Base-by-base conservation (phyloP, 2,797 vertebrate species). In the Clarias platycephalus region DNA sequence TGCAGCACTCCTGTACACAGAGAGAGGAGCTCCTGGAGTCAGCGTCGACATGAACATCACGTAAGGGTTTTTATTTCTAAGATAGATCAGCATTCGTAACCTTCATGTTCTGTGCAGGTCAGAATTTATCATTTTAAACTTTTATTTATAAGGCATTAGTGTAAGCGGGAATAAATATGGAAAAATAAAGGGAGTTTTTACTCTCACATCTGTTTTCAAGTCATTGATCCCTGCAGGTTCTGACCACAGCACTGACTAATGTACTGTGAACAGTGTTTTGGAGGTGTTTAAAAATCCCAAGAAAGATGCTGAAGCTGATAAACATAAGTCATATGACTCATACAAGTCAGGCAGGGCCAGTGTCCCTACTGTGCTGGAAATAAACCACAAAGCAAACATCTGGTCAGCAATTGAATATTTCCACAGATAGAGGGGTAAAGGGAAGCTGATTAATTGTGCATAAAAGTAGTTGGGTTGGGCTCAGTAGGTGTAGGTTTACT, bases 31-130 rank as follows among this genome's bases (percentile, higher is more conserved):
- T 0, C 94, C 96, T 0, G 98, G 98, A n/a, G 97, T 99, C 93
- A 99, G 97, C 12, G 96, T 99, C 40, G 98, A 99, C 83, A 97
- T 99, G 96, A 99, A 99, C 87, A 97, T 99, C 90, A 97, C 97
- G 98, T 99, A 93, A 87, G 96, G 24, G 85, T 62, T 58, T 62
- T 58, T 71, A 24, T 66, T 49, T 22, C 15, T 28, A 20, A 44
- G 10, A 63, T 44, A 24, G 22, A 34, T 60, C 31, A 58, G 28
- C 18, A 60, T 10, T 10, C 20, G n/a, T 77, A 60, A 77, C 12
- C 22, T 76, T 75, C 4, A 75, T 76, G 53, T 58, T 76, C 74
- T 77, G 10, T 58, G 10, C 12, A 0, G 28, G 26, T 58, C 53
- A 31, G 10, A 57, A 57, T 75, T 7, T 20, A 28, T 3, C 18